phyloP scores from a whole-genome alignment of 2,797 vertebrate genomes.

The Leptodactylus fallax region DNA sequence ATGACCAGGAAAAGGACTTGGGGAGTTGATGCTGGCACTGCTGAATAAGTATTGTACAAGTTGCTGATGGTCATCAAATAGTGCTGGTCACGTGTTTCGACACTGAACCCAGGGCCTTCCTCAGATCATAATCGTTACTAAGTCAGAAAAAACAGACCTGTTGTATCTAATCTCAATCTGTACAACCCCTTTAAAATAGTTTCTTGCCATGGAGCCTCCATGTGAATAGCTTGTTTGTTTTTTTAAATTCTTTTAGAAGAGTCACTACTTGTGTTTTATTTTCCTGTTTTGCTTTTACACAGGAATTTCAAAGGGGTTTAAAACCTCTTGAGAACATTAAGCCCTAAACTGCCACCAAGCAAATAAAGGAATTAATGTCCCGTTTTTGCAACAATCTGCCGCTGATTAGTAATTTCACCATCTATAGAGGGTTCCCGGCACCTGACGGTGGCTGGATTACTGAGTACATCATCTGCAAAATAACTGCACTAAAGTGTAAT shows the following conservation, averaged over 20 bases:
- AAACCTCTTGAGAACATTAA: not conserved
- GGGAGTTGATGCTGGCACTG: too few species aligned
- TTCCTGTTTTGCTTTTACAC: not conserved
- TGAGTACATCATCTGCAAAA: conserved; percentile 40
- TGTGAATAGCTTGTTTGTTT: too few species aligned
- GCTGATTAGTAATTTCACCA: not conserved
- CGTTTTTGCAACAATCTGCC: conserved; percentile 24
- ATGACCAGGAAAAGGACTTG: too few species aligned
- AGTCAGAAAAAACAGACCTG: too few species aligned
- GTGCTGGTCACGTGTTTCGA: too few species aligned
- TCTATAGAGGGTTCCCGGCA: not conserved
- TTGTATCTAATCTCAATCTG: too few species aligned
- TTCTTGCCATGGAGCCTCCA: too few species aligned
- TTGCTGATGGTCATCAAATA: too few species aligned
- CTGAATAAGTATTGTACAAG: too few species aligned
- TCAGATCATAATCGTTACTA: too few species aligned
- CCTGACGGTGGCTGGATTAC: conserved; percentile 22
- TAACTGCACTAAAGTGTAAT: conserved; percentile 17
- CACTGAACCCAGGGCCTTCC: too few species aligned
- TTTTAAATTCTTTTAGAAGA: not conserved
- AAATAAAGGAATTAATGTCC: conserved; percentile 32
- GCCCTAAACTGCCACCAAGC: not conserved
- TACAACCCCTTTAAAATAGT: too few species aligned
- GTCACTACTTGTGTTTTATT: not conserved
- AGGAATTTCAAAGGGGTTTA: not conserved